phyloP scores from a whole-genome alignment of 2,113 vertebrate genomes.

The Electrona antarctica region DNA sequence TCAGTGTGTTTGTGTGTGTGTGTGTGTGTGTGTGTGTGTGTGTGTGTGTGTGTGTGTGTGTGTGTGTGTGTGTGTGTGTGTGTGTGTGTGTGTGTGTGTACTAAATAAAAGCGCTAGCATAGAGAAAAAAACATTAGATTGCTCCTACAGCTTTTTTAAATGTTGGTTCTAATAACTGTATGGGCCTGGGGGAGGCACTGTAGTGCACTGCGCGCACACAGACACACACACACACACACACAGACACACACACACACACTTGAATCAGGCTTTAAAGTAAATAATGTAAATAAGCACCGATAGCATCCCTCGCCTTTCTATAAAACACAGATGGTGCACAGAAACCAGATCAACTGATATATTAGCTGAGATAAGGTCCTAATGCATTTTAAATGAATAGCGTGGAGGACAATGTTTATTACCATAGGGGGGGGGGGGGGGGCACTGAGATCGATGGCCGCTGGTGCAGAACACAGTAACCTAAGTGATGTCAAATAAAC shows the following conservation, averaged over 20 bases:
- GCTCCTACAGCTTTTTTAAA: constrained; percentile 21
- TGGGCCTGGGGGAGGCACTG: constrained; percentile 11
- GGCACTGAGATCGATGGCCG: constrained; percentile 15
- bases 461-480: not conserved
- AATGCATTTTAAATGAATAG: constrained; percentile 44
- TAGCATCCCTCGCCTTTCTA: constrained; percentile 32
- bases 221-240: constrained; percentile 1
- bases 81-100: not conserved
- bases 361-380: constrained; percentile 43
- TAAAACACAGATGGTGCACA: constrained; percentile 29
- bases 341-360: constrained; percentile 42
- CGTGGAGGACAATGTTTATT: constrained; percentile 14
- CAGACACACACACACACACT: constrained; percentile 16
- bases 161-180: constrained; percentile 49
- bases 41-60: not conserved
- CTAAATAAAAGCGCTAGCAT: constrained; percentile 16
- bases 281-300: constrained; percentile 60
- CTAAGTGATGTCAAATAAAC: constrained; percentile 36
- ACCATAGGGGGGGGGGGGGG: constrained; percentile 5
- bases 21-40: too few relatives aligned
- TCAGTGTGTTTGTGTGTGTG: too few relatives aligned
- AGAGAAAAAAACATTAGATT: constrained; percentile 9
- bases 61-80: not conserved
- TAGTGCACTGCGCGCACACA: constrained; percentile 6
- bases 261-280: constrained; percentile 59